These are phyloP conservation scores for Myotis myotis DNA, from an alignment of 2,797 vertebrate species.

Conservation along the genomic window DNA sequence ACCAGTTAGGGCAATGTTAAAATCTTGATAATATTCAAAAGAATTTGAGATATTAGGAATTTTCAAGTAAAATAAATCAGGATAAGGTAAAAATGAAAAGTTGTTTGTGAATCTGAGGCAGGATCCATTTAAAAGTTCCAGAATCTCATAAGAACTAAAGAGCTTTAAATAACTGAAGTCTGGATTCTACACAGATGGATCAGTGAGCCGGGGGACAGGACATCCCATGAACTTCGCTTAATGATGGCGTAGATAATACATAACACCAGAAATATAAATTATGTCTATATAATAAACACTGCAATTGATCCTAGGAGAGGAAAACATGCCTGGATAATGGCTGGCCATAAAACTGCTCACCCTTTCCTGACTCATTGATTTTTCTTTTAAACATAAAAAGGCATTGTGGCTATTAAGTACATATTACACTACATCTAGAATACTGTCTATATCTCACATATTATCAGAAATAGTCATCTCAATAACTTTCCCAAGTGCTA, in stretches of 20 bases:
- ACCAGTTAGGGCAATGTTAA: not conserved
- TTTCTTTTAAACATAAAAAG: slow-evolving; percentile 14
- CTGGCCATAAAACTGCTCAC: slow-evolving; percentile 45
- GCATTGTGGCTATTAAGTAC: slow-evolving; percentile 22
- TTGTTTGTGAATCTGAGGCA: not conserved
- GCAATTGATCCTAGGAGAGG: slow-evolving; percentile 13
- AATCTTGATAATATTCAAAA: not conserved
- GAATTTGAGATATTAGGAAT: not conserved
- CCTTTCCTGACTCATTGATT: slow-evolving; percentile 40
- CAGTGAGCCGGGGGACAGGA: not conserved
- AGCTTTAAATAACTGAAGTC: not conserved
- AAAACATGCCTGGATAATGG: slow-evolving; percentile 21
- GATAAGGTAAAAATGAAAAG: slow-evolving; percentile 13
- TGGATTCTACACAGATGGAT: not conserved
- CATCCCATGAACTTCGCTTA: slow-evolving; percentile 23
- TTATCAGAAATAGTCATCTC: slow-evolving; percentile 21
- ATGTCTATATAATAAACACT: slow-evolving; percentile 27
- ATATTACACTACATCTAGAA: not conserved
- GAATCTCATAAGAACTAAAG: not conserved
- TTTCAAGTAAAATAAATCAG: slow-evolving; percentile 32
- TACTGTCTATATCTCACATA: not conserved
- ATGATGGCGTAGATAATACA: not conserved
- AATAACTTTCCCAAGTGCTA: not conserved
- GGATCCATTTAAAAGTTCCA: not conserved
- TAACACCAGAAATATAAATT: slow-evolving; percentile 9